phyloP scores from a whole-genome alignment of 2,888 invertebrate species.

The Zaprionus obscuricornis region DNA sequence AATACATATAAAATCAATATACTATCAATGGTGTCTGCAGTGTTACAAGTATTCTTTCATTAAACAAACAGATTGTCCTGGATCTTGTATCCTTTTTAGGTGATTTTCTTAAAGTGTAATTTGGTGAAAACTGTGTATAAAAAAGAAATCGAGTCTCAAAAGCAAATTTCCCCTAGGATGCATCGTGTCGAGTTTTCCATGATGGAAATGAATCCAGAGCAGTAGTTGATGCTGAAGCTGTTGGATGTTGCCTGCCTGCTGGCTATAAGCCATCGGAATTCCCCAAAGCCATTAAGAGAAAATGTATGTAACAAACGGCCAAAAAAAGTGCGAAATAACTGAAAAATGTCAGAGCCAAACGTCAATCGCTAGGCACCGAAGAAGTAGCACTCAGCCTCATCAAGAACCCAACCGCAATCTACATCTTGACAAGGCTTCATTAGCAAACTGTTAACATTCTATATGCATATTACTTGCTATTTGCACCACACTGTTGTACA shows the following conservation, averaged over 20 bases:
- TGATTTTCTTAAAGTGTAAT: background rate
- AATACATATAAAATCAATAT: too few species aligned
- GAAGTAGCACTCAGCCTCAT: slow-evolving; percentile 11
- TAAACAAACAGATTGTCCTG: too few species aligned
- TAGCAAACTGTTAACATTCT: slow-evolving; percentile 60
- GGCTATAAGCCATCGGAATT: slow-evolving; percentile 76
- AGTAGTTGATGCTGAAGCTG: slow-evolving; percentile 14
- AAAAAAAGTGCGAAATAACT: slow-evolving; percentile 53
- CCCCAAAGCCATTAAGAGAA: slow-evolving; percentile 76
- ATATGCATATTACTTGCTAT: slow-evolving; percentile 10
- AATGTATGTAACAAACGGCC: slow-evolving; percentile 72
- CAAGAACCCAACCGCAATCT: slow-evolving; percentile 21
- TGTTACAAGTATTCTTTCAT: too few species aligned
- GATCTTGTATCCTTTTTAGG: too few species aligned
- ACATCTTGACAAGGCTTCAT: slow-evolving; percentile 69
- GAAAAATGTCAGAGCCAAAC: slow-evolving; percentile 67
- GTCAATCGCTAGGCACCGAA: background rate
- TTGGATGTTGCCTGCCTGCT: background rate
- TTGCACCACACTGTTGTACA: slow-evolving; percentile 22
- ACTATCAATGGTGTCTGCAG: too few species aligned
- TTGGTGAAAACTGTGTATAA: background rate
- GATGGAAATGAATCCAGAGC: slow-evolving; percentile 11
- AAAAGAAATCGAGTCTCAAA: slow-evolving; percentile 56
- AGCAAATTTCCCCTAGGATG: slow-evolving; percentile 74
- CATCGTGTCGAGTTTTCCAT: slow-evolving; percentile 26